Percentiles rank a stretch among this genome's conserved stretches.
phyloP scores from a whole-genome alignment of 1,140 invertebrate genomes.

The Pygmarrhopalites habei region DNA sequence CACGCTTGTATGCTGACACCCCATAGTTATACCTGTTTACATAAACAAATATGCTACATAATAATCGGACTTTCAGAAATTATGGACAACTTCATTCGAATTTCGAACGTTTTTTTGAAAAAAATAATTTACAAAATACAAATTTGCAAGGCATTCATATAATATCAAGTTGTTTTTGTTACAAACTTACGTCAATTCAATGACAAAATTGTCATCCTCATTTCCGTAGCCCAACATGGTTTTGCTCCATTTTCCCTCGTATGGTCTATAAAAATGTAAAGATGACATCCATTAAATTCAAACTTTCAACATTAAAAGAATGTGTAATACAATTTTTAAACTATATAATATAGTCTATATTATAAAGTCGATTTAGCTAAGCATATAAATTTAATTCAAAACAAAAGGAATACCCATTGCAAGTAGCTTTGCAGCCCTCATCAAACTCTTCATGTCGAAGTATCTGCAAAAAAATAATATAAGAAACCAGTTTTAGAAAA shows the following conservation, averaged over 20 bases:
- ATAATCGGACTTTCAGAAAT: too few species aligned
- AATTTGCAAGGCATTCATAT: too few species aligned
- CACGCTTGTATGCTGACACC: constrained; percentile 66
- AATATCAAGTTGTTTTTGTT: too few species aligned
- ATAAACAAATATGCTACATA: too few species aligned
- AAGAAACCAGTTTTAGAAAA: too few species aligned
- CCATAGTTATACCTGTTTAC: constrained; percentile 99
- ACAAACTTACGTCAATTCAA: constrained; percentile 96
- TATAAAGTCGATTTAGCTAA: too few species aligned
- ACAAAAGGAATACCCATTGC: constrained; percentile 99
- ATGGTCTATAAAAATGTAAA: constrained; percentile 71
- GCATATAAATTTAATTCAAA: too few species aligned
- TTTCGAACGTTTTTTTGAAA: too few species aligned
- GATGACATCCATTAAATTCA: neutral
- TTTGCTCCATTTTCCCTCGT: constrained; percentile 96
- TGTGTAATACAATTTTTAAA: constrained; percentile 22
- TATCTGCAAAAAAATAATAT: too few species aligned
- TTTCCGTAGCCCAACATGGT: constrained; percentile 98
- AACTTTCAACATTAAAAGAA: neutral
- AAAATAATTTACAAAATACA: too few species aligned
- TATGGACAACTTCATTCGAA: too few species aligned
- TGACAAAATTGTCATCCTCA: constrained; percentile 90
- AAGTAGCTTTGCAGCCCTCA: constrained; percentile 89
- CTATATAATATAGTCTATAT: too few species aligned
- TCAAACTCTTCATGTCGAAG: constrained; percentile 94